Conservation (phyloP, 2,113 vertebrate species). For the Trichomycterus rosablanca region DNA sequence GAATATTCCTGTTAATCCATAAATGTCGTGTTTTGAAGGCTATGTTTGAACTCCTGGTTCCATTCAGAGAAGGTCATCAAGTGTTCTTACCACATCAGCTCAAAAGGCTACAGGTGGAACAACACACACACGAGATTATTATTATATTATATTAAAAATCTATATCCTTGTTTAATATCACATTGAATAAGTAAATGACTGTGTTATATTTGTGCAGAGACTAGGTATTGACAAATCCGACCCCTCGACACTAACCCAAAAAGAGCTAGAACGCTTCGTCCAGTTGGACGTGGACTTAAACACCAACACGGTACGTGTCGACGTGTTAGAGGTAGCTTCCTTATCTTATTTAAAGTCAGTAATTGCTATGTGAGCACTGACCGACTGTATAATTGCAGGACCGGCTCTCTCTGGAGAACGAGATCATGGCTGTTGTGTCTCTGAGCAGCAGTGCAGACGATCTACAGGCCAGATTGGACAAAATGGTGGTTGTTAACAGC, state of each 20-base stretch:
- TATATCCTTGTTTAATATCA: no score
- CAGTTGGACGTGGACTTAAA: conserved; percentile 78
- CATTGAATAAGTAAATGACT: background rate
- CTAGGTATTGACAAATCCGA: conserved; percentile 78
- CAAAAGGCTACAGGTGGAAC: conserved; percentile 68
- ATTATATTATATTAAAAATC: no score
- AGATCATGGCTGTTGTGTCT: conserved; percentile 81
- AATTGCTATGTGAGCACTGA: no score
- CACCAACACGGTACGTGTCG: conserved; percentile 63
- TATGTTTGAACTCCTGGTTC: conserved; percentile 79
- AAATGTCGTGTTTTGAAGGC: conserved; percentile 47
- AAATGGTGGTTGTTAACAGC: conserved; percentile 79
- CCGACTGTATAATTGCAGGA: no score
- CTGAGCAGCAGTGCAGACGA: conserved; percentile 73
- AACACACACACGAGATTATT: no score
- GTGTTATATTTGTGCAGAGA: conserved; percentile 59
- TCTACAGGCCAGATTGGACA: conserved; percentile 72
- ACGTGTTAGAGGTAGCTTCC: no score
- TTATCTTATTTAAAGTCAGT: no score
- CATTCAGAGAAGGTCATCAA: conserved; percentile 63
- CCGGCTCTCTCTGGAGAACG: conserved; percentile 69
- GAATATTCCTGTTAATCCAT: background rate
- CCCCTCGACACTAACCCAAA: conserved; percentile 68
- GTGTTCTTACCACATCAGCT: conserved; percentile 77
- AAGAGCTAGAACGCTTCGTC: conserved; percentile 74